Percentiles rank a stretch among this genome's conserved stretches.
These are phyloP conservation scores for Piprites chloris DNA, from an alignment of 2,113 vertebrate species.

Conservation along the genomic window DNA sequence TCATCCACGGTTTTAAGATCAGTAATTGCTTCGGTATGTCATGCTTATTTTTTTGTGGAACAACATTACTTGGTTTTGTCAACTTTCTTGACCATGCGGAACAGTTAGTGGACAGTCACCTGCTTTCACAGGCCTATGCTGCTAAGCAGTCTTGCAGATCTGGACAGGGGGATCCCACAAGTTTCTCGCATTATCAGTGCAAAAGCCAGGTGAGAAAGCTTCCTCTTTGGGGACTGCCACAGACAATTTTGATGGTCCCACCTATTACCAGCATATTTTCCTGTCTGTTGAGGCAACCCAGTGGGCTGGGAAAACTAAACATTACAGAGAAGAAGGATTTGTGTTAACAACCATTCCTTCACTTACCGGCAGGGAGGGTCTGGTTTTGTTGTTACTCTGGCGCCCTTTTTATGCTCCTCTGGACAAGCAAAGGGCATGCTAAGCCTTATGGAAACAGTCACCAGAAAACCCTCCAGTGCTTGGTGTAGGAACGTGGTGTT, in stretches of 20 bases:
- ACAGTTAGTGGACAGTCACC: background rate
- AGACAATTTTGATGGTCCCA: background rate
- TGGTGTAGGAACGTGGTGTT: background rate
- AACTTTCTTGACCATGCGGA: background rate
- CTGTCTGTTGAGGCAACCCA: background rate
- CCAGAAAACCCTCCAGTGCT: background rate
- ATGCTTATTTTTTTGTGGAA: background rate
- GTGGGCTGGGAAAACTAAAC: background rate
- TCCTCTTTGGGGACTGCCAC: background rate
- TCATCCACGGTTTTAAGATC: background rate
- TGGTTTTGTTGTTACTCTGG: background rate
- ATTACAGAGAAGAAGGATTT: background rate
- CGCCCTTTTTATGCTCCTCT: background rate
- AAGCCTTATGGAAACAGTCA: background rate
- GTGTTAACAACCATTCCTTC: background rate
- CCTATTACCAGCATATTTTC: background rate
- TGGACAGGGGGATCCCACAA: background rate
- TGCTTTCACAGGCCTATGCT: background rate
- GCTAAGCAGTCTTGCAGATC: background rate
- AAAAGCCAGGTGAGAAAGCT: background rate
- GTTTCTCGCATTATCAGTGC: background rate
- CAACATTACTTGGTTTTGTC: background rate
- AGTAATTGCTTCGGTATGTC: background rate
- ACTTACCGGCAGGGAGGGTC: background rate
- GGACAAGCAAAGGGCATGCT: background rate